Base-by-base conservation (phyloP, 2,888 invertebrate species). In the Chloroclystis v-ata region DNA sequence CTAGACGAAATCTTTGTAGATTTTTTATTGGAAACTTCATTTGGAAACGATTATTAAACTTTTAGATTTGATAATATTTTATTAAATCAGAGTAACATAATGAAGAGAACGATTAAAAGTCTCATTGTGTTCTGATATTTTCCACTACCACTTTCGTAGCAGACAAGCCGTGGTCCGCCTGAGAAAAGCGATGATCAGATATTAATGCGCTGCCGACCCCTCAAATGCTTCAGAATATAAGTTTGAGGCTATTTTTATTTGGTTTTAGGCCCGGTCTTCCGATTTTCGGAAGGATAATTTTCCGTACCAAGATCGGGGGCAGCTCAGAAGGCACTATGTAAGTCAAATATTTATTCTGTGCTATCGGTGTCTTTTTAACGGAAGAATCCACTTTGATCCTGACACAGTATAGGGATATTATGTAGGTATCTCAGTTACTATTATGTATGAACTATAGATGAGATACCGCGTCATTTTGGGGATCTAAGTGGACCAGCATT, bases 211-310 rank as follows among this genome's bases (percentile, higher is more conserved):
- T 5, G 3, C 6, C n/a, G 10, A n/a, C 10, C 14, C 14, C 16
- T 14, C n/a, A 9, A 9, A 13, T 33, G 14, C n/a, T 1, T n/a
- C n/a, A 16, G 14, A 20, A 16, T 35, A 32, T 25, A 25, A 38
- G 49, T 38, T 45, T 49, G 49, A 49, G 44, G 37, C 24, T 35
- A 20, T 30, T 43, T 49, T 50, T 40, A 43, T 50, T 50, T 50
- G 50, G 43, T 50, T 50, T 46, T 50, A 50, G 50, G 43, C 42
- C 50, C 50, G 50, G 46, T 28, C 50, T 50, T 39, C 46, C 28
- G 50, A 50, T 40, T 28, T 28, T 37, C 50, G 50, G 46, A 46
- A 50, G 46, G 35, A 43, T 50, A 43, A 24, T 43, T 47, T 28
- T 37, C 50, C 50, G 37, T 50, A 50, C 14, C 50, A 43, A 50